These are phyloP conservation scores for Clarias platycephalus DNA, from an alignment of 2,797 vertebrate species.

Conservation along the genomic window DNA sequence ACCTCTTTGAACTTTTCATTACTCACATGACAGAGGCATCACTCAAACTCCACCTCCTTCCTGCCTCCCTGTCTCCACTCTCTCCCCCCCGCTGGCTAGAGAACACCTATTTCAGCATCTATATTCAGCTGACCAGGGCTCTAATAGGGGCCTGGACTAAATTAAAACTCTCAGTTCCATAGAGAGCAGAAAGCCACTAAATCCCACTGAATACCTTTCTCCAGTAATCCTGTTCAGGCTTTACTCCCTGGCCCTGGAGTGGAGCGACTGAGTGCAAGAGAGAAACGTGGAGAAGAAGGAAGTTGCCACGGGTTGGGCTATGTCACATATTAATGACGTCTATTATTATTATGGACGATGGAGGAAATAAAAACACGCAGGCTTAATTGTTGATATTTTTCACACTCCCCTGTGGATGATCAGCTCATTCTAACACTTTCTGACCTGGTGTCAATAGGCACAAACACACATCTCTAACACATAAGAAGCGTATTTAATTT, in stretches of 20 bases:
- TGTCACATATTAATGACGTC: too few relatives aligned
- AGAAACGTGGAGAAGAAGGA: slow-evolving; percentile 40
- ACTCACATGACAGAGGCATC: slow-evolving; percentile 90
- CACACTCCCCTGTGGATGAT: background rate
- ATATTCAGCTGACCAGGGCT: slow-evolving; percentile 76
- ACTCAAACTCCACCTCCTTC: slow-evolving; percentile 85
- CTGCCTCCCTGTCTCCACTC: slow-evolving; percentile 49
- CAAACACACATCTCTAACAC: slow-evolving; percentile 29
- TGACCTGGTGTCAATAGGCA: slow-evolving; percentile 5
- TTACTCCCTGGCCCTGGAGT: slow-evolving; percentile 24
- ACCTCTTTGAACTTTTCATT: slow-evolving; percentile 93
- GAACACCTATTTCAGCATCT: slow-evolving; percentile 78
- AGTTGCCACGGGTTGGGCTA: slow-evolving; percentile 16
- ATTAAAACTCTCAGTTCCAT: slow-evolving; percentile 69
- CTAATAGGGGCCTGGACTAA: slow-evolving; percentile 65
- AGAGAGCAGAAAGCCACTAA: slow-evolving; percentile 48
- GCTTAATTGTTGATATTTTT: background rate
- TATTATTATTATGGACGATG: slow-evolving; percentile 64
- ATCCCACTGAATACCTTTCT: slow-evolving; percentile 41
- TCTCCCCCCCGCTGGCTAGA: slow-evolving; percentile 63
- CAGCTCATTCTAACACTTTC: slow-evolving; percentile 10
- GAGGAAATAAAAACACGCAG: background rate
- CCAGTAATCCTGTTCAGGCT: slow-evolving; percentile 51
- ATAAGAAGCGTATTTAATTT: slow-evolving; percentile 84
- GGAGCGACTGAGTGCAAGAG: slow-evolving; percentile 7